phyloP scores from a whole-genome alignment of 1,140 invertebrate genomes.

The Ips typographus region DNA sequence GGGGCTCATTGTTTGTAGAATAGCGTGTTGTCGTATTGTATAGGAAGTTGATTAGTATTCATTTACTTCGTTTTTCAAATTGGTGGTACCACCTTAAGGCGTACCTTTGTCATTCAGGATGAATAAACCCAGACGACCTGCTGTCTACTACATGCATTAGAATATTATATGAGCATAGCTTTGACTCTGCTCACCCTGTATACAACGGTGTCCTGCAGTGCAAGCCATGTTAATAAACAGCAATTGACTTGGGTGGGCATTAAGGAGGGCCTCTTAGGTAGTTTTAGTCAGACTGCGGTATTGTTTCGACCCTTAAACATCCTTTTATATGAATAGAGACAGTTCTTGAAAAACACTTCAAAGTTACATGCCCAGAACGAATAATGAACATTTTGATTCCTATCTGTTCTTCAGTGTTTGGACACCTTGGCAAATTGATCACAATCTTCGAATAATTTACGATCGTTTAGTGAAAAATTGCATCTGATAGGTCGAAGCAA shows the following conservation, averaged over 20 bases:
- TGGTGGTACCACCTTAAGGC: slow-evolving; percentile 20
- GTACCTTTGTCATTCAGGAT: not conserved
- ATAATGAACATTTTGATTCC: slow-evolving; percentile 11
- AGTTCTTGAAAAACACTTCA: slow-evolving; percentile 23
- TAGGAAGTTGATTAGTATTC: slow-evolving; percentile 17
- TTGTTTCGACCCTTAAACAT: slow-evolving; percentile 23
- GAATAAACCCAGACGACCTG: too few relatives aligned
- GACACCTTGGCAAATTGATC: too few relatives aligned
- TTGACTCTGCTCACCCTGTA: not conserved
- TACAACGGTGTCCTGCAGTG: not conserved
- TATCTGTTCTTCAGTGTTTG: not conserved
- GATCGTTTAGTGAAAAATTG: too few relatives aligned
- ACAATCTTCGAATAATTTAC: too few relatives aligned
- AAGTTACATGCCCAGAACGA: slow-evolving; percentile 6
- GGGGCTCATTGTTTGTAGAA: slow-evolving; percentile 29
- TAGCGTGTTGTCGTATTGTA: not conserved
- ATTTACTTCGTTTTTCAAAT: slow-evolving; percentile 3
- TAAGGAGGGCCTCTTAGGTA: slow-evolving; percentile 9
- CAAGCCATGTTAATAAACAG: slow-evolving; percentile 22
- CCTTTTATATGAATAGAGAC: slow-evolving; percentile 19
- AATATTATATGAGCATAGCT: not conserved
- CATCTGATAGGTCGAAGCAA: not conserved
- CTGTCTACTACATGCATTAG: too few relatives aligned
- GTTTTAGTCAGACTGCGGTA: slow-evolving; percentile 13
- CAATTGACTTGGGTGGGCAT: slow-evolving; percentile 35